phyloP scores from a whole-genome alignment of 2,797 vertebrate species.

The Rhynchonycteris naso region DNA sequence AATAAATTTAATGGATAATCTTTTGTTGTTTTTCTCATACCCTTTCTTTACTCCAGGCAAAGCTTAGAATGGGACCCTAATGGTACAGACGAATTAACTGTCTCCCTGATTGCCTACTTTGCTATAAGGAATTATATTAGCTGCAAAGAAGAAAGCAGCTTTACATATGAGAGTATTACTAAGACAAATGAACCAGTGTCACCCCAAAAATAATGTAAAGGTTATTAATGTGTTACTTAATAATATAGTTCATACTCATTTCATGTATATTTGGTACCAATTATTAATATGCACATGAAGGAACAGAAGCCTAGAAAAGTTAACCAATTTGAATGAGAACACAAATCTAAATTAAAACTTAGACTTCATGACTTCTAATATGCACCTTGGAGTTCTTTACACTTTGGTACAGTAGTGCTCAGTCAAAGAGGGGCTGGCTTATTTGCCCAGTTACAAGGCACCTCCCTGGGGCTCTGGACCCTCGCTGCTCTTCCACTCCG shows the following conservation, averaged over 20 bases:
- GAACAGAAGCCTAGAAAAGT: neutral
- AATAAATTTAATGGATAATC: neutral
- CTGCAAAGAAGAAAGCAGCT: conserved; percentile 35
- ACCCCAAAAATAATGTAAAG: neutral
- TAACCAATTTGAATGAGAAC: conserved; percentile 14
- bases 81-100: neutral
- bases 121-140: neutral
- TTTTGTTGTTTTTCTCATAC: neutral
- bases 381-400: neutral
- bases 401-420: neutral
- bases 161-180: conserved; percentile 40
- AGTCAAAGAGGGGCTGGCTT: neutral
- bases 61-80: neutral
- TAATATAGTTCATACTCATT: neutral
- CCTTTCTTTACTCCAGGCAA: conserved; percentile 29
- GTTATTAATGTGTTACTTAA: neutral
- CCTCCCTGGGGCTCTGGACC: neutral
- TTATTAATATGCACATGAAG: conserved; percentile 49
- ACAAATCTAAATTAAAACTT: conserved; percentile 18
- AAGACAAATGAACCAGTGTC: neutral
- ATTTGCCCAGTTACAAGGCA: neutral
- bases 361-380: neutral
- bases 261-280: neutral
- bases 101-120: conserved; percentile 20
- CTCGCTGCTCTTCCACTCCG: neutral